Evolutionary conservation across 2,888 invertebrate genomes (phyloP), one percentile per base, ranked within the genome.

Genomic region (Flabesymbios commensalis): DNA sequence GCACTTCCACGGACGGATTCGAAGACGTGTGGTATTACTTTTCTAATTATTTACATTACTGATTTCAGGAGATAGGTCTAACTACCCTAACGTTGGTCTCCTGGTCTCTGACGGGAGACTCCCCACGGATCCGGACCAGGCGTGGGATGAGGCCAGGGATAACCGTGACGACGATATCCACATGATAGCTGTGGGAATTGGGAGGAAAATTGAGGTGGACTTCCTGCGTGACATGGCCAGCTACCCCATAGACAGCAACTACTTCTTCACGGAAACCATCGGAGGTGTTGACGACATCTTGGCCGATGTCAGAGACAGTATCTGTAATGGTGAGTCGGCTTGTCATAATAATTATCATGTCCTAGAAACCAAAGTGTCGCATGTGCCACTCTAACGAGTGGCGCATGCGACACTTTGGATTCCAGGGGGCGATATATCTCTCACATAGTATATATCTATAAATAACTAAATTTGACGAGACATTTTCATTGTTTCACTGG

Each of bases 151-250:
- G 57, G 64, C 64, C 14, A 22, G 14, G 26, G 22, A n/a, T 14
- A 42, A 41, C 22, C 42, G 64, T n/a, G 5, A 31, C 2, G n/a
- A 32, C 1, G 64, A 57, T 5, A 36, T 63, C 36, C 24, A 26
- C 2, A 19, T 63, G 22, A 19, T 63, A 17, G 24, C 60, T 2
- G 56, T 63, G 5, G 64, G 60, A 48, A 42, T 64, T 7, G 64
- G 64, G 26, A 22, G 19, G n/a, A 43, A 29, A 22, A 36, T 56
- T 1, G 19, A 42, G n/a, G 24, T 31, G 1, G 3, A 22, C 17
- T 60, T 61, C 41, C 45, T 64, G n/a, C 4, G 19, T n/a, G 57
- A 31, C 17, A 47, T 64, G 17, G 60, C 64, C 5, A 56, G 42
- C 53, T 36, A 39, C 7, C 64, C 64, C 4, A 54, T 42, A 2